Percentiles rank a stretch among this genome's conserved stretches.
Conservation (phyloP, 53 echinoderm and acorn worm genomes). For the Actinopyga echinites region DNA sequence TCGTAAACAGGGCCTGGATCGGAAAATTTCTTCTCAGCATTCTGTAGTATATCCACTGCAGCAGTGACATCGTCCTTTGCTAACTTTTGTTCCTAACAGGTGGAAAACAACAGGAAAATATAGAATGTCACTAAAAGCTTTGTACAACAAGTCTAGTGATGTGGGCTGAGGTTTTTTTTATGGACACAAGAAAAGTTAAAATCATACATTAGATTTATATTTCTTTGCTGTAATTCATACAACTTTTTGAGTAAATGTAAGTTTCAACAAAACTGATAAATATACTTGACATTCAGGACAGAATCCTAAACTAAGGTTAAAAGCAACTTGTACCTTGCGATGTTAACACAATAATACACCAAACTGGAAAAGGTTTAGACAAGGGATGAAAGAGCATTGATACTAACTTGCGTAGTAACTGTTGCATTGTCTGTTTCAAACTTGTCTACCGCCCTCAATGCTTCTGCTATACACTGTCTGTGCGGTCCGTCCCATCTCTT, state of each 20-base stretch:
- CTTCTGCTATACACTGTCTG: conserved; percentile 76
- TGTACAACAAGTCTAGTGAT: neutral
- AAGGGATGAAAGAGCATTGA: too few species aligned
- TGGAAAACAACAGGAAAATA: neutral
- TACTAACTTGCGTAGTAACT: conserved; percentile 64
- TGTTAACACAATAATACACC: too few species aligned
- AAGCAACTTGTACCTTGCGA: too few species aligned
- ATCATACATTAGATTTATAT: too few species aligned
- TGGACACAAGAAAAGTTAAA: neutral
- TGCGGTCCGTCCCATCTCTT: conserved; percentile 89
- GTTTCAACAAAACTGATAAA: too few species aligned
- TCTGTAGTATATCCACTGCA: conserved; percentile 73
- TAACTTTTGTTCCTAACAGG: conserved; percentile 80
- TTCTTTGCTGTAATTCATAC: too few species aligned
- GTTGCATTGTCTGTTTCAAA: conserved; percentile 76
- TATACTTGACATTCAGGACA: too few species aligned
- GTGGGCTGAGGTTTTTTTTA: neutral
- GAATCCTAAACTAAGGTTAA: too few species aligned
- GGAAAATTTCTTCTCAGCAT: conserved; percentile 84
- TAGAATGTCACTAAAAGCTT: neutral
- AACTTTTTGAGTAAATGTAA: too few species aligned
- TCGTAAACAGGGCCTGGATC: conserved; percentile 98
- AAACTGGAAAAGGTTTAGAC: too few species aligned
- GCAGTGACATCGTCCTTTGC: conserved; percentile 73
- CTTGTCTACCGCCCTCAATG: conserved; percentile 71